Conservation (phyloP, 2,888 invertebrate genomes). For the Gnatocerus cornutus region DNA sequence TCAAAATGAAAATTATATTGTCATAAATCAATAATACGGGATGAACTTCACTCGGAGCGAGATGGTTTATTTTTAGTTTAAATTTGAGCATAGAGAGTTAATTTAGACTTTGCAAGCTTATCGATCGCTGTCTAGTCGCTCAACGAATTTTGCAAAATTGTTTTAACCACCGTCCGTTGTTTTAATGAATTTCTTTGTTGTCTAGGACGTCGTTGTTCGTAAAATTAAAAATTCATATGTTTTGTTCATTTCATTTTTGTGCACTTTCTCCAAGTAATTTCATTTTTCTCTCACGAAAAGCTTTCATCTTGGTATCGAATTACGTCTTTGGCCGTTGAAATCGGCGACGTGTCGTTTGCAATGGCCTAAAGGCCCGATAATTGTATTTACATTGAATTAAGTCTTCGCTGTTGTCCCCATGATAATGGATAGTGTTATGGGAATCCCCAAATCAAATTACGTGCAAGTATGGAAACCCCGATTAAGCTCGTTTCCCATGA, state of each 20-base stretch:
- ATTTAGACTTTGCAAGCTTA: slow-evolving; percentile 2
- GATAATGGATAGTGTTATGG: slow-evolving; percentile 21
- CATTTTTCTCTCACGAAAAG: slow-evolving; percentile 13
- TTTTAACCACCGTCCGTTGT: neutral
- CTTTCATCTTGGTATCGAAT: slow-evolving; percentile 18
- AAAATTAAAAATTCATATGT: too few relatives aligned
- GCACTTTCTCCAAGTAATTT: slow-evolving; percentile 5
- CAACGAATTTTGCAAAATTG: slow-evolving; percentile 1
- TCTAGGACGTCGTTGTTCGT: too few relatives aligned
- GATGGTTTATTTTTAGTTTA: slow-evolving; percentile 12
- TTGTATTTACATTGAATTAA: slow-evolving; percentile 33
- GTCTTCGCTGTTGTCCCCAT: slow-evolving; percentile 30
- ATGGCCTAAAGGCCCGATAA: slow-evolving; percentile 13
- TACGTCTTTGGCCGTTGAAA: neutral
- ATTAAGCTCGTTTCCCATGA: neutral
- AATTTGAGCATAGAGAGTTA: slow-evolving; percentile 9
- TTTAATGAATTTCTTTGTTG: slow-evolving; percentile 9
- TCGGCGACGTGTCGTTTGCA: slow-evolving; percentile 12
- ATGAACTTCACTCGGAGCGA: neutral
- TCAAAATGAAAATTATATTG: neutral
- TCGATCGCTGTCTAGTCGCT: slow-evolving; percentile 20
- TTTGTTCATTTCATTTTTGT: neutral
- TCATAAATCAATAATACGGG: slow-evolving; percentile 16
- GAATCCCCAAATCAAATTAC: slow-evolving; percentile 23
- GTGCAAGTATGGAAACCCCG: neutral